Evolutionary conservation across 2,797 vertebrate genomes (phyloP), one percentile per base, ranked within the genome.

Genomic region (Sus cebifrons): DNA sequence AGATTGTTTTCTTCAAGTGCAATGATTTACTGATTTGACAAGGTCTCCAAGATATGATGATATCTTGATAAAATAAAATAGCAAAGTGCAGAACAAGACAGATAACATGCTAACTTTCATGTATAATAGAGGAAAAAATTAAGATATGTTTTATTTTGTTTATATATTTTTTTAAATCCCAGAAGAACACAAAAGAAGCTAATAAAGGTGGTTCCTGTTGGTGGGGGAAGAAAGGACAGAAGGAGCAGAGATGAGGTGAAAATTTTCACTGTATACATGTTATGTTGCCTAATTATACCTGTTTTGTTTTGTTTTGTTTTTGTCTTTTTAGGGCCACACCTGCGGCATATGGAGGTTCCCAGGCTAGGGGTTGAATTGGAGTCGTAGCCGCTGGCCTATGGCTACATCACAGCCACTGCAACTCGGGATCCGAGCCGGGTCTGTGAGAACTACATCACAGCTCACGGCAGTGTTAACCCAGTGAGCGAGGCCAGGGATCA

Each of bases 41-140:
- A 71, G 10, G 49, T 71, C 32, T 92, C 52, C 27, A 97, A 90
- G 83, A 58, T 58, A 54, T 4, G 56, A 21, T 74, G 78, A 68
- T 36, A 36, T 36, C 36, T 36, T 36, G 3, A 71, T 65, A 49
- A 84, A 86, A 75, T 74, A 86, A 92, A 95, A 85, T 10, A 89
- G 67, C 65, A 87, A 60, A 52, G 77, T 65, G 15, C 21, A 56
- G 11, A 73, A n/a, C 20, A 90, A 23, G 23, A 32, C 12, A 36
- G 17, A 71, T 67, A 78, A 52, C 29, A 86, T 8, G 14, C 29
- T 78, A 78, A 73, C 7, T 93, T 27, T 9, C 29, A 8, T 85
- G 49, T 85, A 70, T 32, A 88, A 64, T 54, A n/a, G 1, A 89
- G 56, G 25, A 21, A 40, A 93, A 93, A 79, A 84, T 70, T 18